Evolutionary conservation across 2,113 vertebrate species (phyloP), one percentile per base, ranked within the genome.

Genomic region (Vidua chalybeata): DNA sequence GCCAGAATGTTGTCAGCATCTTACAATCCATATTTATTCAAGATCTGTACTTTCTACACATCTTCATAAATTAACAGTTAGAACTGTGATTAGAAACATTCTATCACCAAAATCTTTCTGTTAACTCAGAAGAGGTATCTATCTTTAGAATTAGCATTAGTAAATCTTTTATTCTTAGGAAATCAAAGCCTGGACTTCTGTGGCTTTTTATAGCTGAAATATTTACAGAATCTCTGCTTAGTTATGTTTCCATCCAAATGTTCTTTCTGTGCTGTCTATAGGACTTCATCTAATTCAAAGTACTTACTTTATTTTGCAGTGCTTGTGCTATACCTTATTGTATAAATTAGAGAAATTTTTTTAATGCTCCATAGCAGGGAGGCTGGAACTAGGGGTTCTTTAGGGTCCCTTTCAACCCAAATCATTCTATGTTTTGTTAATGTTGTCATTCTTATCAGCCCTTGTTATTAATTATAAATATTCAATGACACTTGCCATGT

Each of bases 151-250:
- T 74, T 77, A 76, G 43, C 39, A 52, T 68, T 82, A 78, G 16
- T 73, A 67, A 13, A 28, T 90, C 13, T 59, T 90, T 72, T 66
- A 51, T 83, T 94, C 64, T 81, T 52, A 66, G 41, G 33, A 84
- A 91, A 86, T 84, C 59, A 73, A 91, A 54, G 46, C 49, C 51
- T 56, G 56, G 26, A 79, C 33, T 91, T 45, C 33, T 75, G 26
- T 83, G 69, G 58, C 59, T 95, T 88, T 96, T 94, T 87, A 86
- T 72, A 79, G 71, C 52, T 87, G 30, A 89, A 83, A 83, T 89
- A 83, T 84, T 96, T 95, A 59, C 79, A 95, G 72, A 93, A 90
- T 92, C 59, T 91, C 54, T 82, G 49, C 54, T 79, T 82, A 71
- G 46, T 71, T 94, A 13, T 35, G 61, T 74, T 94, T 85, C 73